Base-by-base conservation (phyloP, 2,888 invertebrate genomes). In the Philaethria dido region DNA sequence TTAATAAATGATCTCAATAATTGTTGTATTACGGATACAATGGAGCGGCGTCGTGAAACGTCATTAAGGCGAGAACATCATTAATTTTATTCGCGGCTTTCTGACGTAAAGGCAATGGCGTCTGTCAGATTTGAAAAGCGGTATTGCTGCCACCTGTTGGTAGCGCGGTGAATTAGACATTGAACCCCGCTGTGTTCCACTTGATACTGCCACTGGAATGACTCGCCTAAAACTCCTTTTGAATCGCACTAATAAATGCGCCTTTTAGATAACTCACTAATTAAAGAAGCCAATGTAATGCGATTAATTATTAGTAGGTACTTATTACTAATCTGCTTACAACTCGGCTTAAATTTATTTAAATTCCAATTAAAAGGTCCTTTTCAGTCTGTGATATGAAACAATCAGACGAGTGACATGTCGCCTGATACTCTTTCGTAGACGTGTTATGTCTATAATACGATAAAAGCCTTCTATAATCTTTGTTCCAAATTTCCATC, bases 1-100 rank as follows among this genome's bases (percentile, higher is more conserved):
- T 92, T 92, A 92, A 92, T 92, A 92, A 92, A 92, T 92, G 92
- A 92, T 92, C 92, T 92, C 89, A 92, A 92, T 92, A 92, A 92
- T 92, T 92, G 92, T 92, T 92, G 90, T 90, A 92, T 92, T 92
- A 92, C 91, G 88, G 88, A 84, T 86, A 92, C 92, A 92, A 92
- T 92, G 90, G 92, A 87, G 89, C 90, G 91, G 92, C 92, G 86
- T 90, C 89, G 92, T 88, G 89, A 88, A 86, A 86, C 91, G 90
- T 89, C 92, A 92, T 92, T 92, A 92, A 89, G 92, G 88, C 88
- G 88, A 89, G 88, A 89, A 88, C 89, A 92, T 92, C 92, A 92
- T 92, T 91, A 92, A 92, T 92, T 90, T 91, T 92, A 91, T 92
- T 92, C 91, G 92, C 92, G 90, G 90, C 91, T 87, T 87, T 89